These are phyloP conservation scores for Enteromius thamalakanensis DNA, from an alignment of 2,797 vertebrate genomes.

Conservation along the genomic window DNA sequence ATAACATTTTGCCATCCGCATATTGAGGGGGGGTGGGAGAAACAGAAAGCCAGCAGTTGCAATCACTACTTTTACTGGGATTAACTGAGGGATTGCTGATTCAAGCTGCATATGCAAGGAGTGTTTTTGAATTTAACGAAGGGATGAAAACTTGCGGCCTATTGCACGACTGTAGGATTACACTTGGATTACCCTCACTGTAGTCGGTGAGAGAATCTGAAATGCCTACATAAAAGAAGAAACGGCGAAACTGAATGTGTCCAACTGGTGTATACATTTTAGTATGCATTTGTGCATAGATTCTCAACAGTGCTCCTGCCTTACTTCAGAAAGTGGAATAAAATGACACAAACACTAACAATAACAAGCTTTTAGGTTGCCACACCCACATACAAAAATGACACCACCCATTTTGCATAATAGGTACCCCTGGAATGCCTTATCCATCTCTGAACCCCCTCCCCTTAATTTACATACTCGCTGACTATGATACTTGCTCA, in stretches of 20 bases:
- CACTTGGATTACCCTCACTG: conserved; percentile 57
- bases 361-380: conserved; percentile 57
- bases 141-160: conserved; percentile 70
- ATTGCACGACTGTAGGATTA: conserved; percentile 76
- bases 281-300: conserved; percentile 73
- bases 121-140: conserved; percentile 70
- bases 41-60: conserved; percentile 66
- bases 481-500: conserved; percentile 43
- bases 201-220: conserved; percentile 67
- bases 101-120: conserved; percentile 68
- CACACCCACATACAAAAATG: conserved; percentile 39
- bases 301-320: conserved; percentile 72
- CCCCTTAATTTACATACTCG: conserved; percentile 60
- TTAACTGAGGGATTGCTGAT: conserved; percentile 74
- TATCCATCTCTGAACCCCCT: conserved; percentile 65
- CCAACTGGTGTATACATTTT: conserved; percentile 70
- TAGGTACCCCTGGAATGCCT: conserved; percentile 69
- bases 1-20: conserved; percentile 64
- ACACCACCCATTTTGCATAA: conserved; percentile 48
- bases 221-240: conserved; percentile 66
- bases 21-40: conserved; percentile 47
- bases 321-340: conserved; percentile 68
- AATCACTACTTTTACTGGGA: conserved; percentile 68
- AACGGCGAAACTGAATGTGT: conserved; percentile 70
- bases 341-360: conserved; percentile 51